phyloP scores from a whole-genome alignment of 2,113 vertebrate genomes.

The Pandion haliaetus region DNA sequence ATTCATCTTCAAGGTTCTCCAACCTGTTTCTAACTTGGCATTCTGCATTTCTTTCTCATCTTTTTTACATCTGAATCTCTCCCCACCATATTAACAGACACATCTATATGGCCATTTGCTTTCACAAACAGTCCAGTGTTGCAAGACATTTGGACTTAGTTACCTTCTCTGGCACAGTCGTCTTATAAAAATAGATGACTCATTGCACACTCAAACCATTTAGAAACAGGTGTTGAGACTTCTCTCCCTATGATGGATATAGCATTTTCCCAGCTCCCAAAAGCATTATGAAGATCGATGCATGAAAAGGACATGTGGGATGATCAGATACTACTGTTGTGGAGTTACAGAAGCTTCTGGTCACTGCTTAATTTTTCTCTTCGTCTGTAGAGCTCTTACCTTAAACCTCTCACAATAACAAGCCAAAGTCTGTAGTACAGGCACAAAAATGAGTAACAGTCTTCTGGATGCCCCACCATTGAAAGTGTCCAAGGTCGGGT shows the following conservation, averaged over 20 bases:
- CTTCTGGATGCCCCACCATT: background rate
- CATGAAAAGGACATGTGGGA: background rate
- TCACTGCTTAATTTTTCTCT: background rate
- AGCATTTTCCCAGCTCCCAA: background rate
- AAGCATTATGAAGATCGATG: background rate
- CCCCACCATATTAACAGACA: background rate
- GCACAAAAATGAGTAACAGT: background rate
- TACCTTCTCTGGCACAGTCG: background rate
- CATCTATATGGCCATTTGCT: background rate
- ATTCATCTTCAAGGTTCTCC: background rate
- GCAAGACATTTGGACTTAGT: background rate
- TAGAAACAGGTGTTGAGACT: background rate
- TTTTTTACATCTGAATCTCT: background rate
- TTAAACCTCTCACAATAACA: background rate
- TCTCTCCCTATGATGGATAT: background rate
- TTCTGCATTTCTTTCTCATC: background rate
- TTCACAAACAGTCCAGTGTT: background rate
- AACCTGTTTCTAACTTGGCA: background rate
- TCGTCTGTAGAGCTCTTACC: background rate
- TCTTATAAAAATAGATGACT: background rate
- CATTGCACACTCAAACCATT: background rate
- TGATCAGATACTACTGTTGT: background rate
- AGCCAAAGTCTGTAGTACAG: background rate
- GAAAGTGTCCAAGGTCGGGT: background rate
- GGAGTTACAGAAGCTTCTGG: background rate